Evolutionary conservation across 2,113 vertebrate species (phyloP).

Genomic region (Acinonyx jubatus): DNA sequence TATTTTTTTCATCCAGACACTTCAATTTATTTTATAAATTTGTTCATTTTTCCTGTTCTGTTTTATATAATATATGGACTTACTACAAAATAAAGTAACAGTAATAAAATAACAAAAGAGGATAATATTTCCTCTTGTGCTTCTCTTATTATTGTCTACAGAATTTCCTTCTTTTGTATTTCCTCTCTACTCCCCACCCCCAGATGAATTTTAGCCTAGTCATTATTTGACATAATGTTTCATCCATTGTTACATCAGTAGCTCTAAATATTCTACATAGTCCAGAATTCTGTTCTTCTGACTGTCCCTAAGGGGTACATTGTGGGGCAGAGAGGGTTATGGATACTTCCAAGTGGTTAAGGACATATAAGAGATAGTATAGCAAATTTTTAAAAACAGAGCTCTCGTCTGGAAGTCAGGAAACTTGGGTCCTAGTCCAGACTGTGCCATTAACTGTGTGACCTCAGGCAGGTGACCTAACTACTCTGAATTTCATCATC

Average conservation of each 20-base stretch:
- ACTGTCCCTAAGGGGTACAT: neutral
- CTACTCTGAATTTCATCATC: slow-evolving; percentile 2
- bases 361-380: neutral
- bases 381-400: neutral
- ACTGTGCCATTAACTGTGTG: neutral
- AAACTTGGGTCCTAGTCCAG: neutral
- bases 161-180: slow-evolving; percentile 41
- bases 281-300: slow-evolving; percentile 12
- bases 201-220: neutral
- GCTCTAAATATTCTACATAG: neutral
- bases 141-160: slow-evolving; percentile 77
- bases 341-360: neutral
- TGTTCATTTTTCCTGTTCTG: slow-evolving; percentile 83
- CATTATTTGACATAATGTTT: slow-evolving; percentile 59
- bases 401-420: neutral
- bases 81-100: slow-evolving; percentile 87
- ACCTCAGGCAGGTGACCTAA: neutral
- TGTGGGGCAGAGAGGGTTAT: neutral
- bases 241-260: slow-evolving; percentile 8
- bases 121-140: slow-evolving; percentile 82
- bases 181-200: slow-evolving; percentile 17
- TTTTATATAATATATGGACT: slow-evolving; percentile 87
- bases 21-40: slow-evolving; percentile 82
- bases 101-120: slow-evolving; percentile 85
- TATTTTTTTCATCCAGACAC: slow-evolving; percentile 78